Percentiles rank a stretch among this genome's conserved stretches.
These are phyloP conservation scores for Tupaia chinensis DNA, from an alignment of 2,113 vertebrate genomes.

Conservation along the genomic window DNA sequence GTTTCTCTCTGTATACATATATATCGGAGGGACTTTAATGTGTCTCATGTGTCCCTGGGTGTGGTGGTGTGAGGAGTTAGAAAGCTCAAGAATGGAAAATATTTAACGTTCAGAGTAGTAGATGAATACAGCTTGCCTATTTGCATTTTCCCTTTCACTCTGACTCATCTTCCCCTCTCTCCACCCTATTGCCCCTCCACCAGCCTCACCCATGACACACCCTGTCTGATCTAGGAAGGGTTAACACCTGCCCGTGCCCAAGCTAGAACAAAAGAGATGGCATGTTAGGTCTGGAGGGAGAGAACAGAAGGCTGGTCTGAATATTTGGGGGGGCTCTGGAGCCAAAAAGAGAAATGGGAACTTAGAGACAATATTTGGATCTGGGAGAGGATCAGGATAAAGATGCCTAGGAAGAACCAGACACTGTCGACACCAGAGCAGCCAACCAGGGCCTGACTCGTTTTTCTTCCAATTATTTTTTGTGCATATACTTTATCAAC, in stretches of 20 bases:
- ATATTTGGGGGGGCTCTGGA: neutral
- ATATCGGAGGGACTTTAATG: neutral
- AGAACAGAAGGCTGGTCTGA: slow-evolving; percentile 12
- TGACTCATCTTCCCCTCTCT: slow-evolving; percentile 81
- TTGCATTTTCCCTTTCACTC: slow-evolving; percentile 83
- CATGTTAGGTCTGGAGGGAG: neutral
- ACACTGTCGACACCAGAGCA: neutral
- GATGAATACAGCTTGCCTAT: slow-evolving; percentile 63
- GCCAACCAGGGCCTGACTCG: neutral
- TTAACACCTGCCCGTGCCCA: slow-evolving; percentile 24
- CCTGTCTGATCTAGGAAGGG: slow-evolving; percentile 63
- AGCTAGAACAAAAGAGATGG: slow-evolving; percentile 8
- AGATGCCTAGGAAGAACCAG: neutral
- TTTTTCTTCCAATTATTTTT: slow-evolving; percentile 15
- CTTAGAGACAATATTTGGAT: slow-evolving; percentile 13
- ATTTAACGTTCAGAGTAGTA: slow-evolving; percentile 61
- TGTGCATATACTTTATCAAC: neutral
- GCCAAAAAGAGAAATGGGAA: neutral
- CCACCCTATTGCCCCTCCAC: slow-evolving; percentile 62
- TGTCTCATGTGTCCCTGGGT: slow-evolving; percentile 50
- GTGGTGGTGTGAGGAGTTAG: slow-evolving; percentile 59
- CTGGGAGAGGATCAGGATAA: neutral
- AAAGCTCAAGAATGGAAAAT: slow-evolving; percentile 79
- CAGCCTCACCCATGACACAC: slow-evolving; percentile 68
- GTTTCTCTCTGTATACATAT: neutral